These are phyloP conservation scores for Pangasius djambal DNA, from an alignment of 2,797 vertebrate species.

Conservation along the genomic window DNA sequence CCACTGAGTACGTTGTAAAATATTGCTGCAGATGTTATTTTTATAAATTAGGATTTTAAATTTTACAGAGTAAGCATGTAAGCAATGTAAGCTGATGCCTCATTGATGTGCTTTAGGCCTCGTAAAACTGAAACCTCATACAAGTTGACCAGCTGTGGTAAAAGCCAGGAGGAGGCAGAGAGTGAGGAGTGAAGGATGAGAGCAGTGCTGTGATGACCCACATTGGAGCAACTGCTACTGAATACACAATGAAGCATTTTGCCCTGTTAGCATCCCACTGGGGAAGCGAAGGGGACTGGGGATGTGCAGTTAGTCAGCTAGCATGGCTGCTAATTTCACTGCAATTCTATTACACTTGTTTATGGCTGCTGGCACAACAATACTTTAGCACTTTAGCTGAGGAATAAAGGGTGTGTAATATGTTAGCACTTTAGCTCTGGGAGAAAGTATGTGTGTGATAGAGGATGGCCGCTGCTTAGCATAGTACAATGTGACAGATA, in stretches of 20 bases:
- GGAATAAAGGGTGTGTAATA: background rate
- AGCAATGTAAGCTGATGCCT: background rate
- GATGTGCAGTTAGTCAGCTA: constrained; percentile 63
- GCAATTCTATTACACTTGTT: constrained; percentile 75
- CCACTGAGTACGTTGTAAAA: background rate
- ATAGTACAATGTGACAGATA: constrained; percentile 66
- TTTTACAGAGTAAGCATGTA: background rate
- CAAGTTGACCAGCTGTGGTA: constrained; percentile 1
- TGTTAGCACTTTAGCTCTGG: constrained; percentile 29
- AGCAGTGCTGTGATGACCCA: constrained; percentile 65
- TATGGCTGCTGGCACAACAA: constrained; percentile 73
- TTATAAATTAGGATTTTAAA: no score
- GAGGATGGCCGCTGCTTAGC: constrained; percentile 66
- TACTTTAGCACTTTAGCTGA: constrained; percentile 14
- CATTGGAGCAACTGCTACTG: constrained; percentile 65
- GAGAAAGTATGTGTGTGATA: constrained; percentile 53
- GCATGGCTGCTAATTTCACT: constrained; percentile 64
- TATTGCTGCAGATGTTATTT: background rate
- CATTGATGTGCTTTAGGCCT: background rate
- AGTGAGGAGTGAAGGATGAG: constrained; percentile 34
- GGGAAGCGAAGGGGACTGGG: constrained; percentile 63
- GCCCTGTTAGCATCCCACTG: constrained; percentile 70
- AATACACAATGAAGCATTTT: constrained; percentile 69
- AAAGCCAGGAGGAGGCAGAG: background rate
- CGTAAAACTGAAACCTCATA: background rate